phyloP scores from a whole-genome alignment of 2,113 vertebrate species.

The Aramus guarauna region DNA sequence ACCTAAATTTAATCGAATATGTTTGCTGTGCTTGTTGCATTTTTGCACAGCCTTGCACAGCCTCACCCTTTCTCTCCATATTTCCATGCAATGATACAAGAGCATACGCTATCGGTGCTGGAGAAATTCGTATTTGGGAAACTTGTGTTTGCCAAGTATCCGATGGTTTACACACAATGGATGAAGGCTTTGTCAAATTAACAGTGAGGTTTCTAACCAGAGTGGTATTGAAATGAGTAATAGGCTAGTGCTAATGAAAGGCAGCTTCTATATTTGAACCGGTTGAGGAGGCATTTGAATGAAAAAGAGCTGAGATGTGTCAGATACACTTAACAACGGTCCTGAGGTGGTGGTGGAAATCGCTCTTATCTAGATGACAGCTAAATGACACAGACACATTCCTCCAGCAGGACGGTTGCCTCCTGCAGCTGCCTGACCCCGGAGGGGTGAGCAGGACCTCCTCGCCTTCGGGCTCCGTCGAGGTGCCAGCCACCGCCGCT shows the following conservation, averaged over 20 bases:
- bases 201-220: not conserved
- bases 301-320: conserved; percentile 15
- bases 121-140: conserved; percentile 2
- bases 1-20: not conserved
- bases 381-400: not conserved
- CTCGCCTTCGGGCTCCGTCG: accelerated
- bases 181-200: not conserved
- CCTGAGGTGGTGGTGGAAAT: conserved; percentile 17
- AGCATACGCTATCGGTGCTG: not conserved
- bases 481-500: accelerated
- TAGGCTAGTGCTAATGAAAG: conserved; percentile 22
- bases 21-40: not conserved
- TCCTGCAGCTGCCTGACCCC: not conserved
- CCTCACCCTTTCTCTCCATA: not conserved
- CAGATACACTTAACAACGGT: not conserved
- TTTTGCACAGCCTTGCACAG: not conserved
- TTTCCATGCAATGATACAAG: not conserved
- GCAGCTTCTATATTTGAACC: conserved; percentile 45
- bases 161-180: not conserved
- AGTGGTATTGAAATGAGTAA: conserved; percentile 1
- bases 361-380: not conserved
- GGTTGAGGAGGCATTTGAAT: not conserved
- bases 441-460: not conserved
- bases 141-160: not conserved
- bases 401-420: not conserved